Conservation (phyloP, 53 echinoderm and acorn worm genomes). For the Glandiceps talaboti region DNA sequence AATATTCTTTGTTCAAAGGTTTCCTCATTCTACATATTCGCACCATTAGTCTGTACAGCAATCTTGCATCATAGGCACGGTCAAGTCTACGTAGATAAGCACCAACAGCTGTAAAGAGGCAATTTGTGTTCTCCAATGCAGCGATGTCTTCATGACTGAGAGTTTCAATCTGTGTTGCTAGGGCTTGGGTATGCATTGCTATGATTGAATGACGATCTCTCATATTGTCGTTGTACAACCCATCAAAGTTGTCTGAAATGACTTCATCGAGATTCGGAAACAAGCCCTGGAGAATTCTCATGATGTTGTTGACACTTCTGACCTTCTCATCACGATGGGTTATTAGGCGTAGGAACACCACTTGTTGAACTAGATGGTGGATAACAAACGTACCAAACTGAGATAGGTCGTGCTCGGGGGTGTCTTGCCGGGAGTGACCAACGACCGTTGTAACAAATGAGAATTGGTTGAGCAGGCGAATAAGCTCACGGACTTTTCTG, state of each 20-base stretch:
- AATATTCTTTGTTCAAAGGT: not conserved
- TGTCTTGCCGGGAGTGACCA: not conserved
- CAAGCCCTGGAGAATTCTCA: not conserved
- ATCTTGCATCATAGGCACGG: not conserved
- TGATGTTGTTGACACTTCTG: not conserved
- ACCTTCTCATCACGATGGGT: not conserved
- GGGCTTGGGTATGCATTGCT: not conserved
- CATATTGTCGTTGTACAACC: not conserved
- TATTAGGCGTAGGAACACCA: not conserved
- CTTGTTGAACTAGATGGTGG: not conserved
- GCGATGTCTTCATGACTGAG: not conserved
- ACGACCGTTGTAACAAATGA: not conserved
- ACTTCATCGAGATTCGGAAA: not conserved
- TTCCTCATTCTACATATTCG: not conserved
- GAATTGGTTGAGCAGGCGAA: not conserved
- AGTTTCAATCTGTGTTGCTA: not conserved
- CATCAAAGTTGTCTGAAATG: not conserved
- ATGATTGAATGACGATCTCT: not conserved
- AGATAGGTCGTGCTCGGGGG: not conserved
- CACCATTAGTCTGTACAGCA: not conserved
- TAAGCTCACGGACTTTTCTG: not conserved
- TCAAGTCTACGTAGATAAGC: not conserved
- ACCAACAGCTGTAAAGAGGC: not conserved
- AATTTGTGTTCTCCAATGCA: not conserved
- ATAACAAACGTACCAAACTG: not conserved